These are phyloP conservation scores for Thamnophis sirtalis DNA, from an alignment of 2,113 vertebrate genomes.

Conservation along the genomic window DNA sequence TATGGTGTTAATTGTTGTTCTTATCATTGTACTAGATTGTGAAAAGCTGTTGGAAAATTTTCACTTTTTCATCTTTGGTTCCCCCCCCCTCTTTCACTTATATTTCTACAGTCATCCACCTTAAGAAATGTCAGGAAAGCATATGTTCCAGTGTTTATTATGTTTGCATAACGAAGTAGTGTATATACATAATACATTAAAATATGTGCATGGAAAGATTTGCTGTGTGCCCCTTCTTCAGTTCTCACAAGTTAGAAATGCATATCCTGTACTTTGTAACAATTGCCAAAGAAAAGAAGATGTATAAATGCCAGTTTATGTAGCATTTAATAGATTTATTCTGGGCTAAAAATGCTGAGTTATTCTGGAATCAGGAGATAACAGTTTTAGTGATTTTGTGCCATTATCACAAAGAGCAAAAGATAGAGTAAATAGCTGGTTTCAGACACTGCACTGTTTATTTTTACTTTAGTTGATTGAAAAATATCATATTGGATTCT, in stretches of 20 bases:
- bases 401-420: background rate
- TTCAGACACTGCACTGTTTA: background rate
- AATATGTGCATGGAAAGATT: slow-evolving; percentile 54
- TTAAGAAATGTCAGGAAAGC: slow-evolving; percentile 67
- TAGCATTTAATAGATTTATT: slow-evolving; percentile 1
- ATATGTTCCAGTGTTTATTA: slow-evolving; percentile 74
- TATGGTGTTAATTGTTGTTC: background rate
- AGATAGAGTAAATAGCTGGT: background rate
- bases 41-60: background rate
- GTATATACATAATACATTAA: slow-evolving; percentile 82
- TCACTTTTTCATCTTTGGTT: slow-evolving; percentile 30
- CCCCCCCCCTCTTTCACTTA: slow-evolving; percentile 34
- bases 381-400: background rate
- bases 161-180: slow-evolving; percentile 80
- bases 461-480: background rate
- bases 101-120: slow-evolving; percentile 62
- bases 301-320: background rate
- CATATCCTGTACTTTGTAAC: slow-evolving; percentile 38
- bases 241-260: slow-evolving; percentile 49
- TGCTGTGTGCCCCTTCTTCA: slow-evolving; percentile 43
- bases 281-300: background rate
- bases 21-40: background rate
- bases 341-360: background rate
- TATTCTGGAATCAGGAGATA: slow-evolving; percentile 2
- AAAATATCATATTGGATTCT: background rate